Evolutionary conservation across 2,888 invertebrate genomes (phyloP).

Genomic region (Chirona hameri): DNA sequence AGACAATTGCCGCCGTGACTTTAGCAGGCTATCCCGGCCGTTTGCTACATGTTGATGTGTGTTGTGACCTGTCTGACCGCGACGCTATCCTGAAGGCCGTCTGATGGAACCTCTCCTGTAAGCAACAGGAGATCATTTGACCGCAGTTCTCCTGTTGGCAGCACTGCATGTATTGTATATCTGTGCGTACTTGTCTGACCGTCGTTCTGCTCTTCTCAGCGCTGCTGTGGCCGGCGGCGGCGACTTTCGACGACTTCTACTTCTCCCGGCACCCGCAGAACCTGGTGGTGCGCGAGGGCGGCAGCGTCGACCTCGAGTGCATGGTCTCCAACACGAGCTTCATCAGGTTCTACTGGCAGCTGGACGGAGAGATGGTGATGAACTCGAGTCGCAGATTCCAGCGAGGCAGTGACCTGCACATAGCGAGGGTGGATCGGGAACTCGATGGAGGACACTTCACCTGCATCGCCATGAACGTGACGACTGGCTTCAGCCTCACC

Average conservation of each 20-base stretch:
- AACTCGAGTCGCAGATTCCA: slow-evolving; percentile 49
- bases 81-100: no score
- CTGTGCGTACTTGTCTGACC: not conserved
- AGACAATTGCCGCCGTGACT: no score
- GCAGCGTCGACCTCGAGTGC: slow-evolving; percentile 43
- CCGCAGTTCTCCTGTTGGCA: no score
- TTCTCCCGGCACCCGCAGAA: slow-evolving; percentile 37
- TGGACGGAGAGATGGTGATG: slow-evolving; percentile 45
- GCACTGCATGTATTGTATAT: no score
- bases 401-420: slow-evolving; percentile 53
- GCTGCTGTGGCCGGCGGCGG: not conserved
- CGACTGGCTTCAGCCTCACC: slow-evolving; percentile 54
- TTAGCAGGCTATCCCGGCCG: no score
- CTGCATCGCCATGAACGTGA: slow-evolving; percentile 55
- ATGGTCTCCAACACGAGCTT: slow-evolving; percentile 43
- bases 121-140: no score
- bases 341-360: slow-evolving; percentile 49
- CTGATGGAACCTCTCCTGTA: no score
- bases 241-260: slow-evolving; percentile 39
- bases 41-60: no score
- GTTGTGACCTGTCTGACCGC: no score
- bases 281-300: slow-evolving; percentile 42
- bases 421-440: slow-evolving; percentile 55
- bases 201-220: not conserved
- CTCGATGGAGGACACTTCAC: slow-evolving; percentile 57